A percentile compares a stretch with the other conserved stretches of the same genome.
Evolutionary conservation across 64 coral and sea anemone species (phyloP).

Genomic region (Montipora sp.): DNA sequence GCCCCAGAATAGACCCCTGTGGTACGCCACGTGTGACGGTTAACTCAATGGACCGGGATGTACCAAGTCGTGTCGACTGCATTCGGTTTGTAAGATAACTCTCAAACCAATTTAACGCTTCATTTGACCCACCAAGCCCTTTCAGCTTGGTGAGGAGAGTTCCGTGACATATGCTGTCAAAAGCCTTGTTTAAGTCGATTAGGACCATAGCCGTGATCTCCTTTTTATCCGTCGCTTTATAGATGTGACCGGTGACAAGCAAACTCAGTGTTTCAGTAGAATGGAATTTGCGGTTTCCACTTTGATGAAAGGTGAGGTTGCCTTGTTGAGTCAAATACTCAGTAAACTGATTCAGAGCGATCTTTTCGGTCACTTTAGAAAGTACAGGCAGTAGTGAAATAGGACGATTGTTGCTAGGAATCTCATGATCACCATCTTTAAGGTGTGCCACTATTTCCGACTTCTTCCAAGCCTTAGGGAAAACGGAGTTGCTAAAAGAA

Average conservation of each 20-base stretch:
- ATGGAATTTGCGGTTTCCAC: slow-evolving; percentile 46
- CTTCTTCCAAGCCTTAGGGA: slow-evolving; percentile 56
- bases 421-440: slow-evolving; percentile 50
- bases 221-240: too few species aligned
- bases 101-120: too few species aligned
- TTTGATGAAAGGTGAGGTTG: slow-evolving; percentile 50
- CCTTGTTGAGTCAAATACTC: slow-evolving; percentile 24
- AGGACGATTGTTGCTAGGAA: slow-evolving; percentile 62
- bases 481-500: slow-evolving; percentile 29
- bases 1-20: too few species aligned
- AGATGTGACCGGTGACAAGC: slow-evolving; percentile 34
- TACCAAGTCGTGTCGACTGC: too few species aligned
- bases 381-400: slow-evolving; percentile 59
- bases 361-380: slow-evolving; percentile 53
- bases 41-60: too few species aligned
- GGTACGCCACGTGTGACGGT: too few species aligned
- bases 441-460: slow-evolving; percentile 58
- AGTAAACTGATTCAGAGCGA: slow-evolving; percentile 16
- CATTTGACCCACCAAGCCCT: too few species aligned
- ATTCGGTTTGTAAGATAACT: too few species aligned
- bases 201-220: too few species aligned
- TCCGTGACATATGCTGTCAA: too few species aligned
- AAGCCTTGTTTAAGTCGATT: too few species aligned
- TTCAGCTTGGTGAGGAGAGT: too few species aligned
- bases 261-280: slow-evolving; percentile 26